Evolutionary conservation across 2,113 vertebrate species (phyloP), one percentile per base, ranked within the genome.

Genomic region (Carollia perspicillata): DNA sequence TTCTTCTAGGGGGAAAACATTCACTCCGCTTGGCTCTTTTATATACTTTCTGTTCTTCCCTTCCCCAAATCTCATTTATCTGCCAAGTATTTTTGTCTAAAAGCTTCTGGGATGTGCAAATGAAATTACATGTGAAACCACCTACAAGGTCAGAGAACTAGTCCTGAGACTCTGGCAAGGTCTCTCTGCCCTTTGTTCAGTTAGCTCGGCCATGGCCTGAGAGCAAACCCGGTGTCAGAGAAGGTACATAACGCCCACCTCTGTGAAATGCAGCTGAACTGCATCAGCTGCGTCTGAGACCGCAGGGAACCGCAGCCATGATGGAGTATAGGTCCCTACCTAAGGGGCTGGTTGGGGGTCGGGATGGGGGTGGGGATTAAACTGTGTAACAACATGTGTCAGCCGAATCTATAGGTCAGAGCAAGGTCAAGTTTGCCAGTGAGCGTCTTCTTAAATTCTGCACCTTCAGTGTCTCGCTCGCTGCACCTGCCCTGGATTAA

Each of bases 111-210:
- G 9, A 35, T 77, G 90, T 84, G 92, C 95, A 84, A 93, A 84
- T 80, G 18, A 92, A 49, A 93, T 84, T 90, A 95, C 44, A 97
- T 51, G 93, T 89, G 78, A 86, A 96, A 74, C 9, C 28, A 84
- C 65, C 72, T 69, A 42, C 87, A 97, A 90, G 44, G 65, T 90
- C 79, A 93, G 33, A 87, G 74, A 40, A 95, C 26, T 84, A 10
- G 53, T 72, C 68, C 79, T 89, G 69, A 84, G 66, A 93, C 93
- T 96, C 92, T 90, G 92, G 84, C 90, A 91, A 60, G n/a, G 78
- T 93, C n/a, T 75, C n/a, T 75, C 40, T 75, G 26, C 17, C 92
- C 75, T 68, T 85, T 74, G 42, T 89, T 95, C 71, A 85, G 16
- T 89, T 85, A 96, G 84, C 42, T 87, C 44, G 66, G 16, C 16